A percentile compares a stretch with the other conserved stretches of the same genome.
Conservation (phyloP, 2,888 invertebrate genomes). For the Julus scanicus region DNA sequence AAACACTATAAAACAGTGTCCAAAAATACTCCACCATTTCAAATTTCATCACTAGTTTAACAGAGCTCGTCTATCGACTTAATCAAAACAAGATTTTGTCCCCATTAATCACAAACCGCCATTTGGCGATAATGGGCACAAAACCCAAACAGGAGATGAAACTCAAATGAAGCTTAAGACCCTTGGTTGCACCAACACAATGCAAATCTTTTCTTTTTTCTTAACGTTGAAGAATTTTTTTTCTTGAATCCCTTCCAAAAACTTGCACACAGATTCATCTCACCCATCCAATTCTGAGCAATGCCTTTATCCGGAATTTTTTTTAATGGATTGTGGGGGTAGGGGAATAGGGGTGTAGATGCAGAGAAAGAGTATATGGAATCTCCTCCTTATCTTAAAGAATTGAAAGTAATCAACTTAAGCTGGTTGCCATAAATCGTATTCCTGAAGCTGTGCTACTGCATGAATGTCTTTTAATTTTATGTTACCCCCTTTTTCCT, state of each 20-base stretch:
- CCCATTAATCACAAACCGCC: conserved; percentile 25
- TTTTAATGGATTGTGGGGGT: conserved; percentile 28
- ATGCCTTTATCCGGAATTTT: not conserved
- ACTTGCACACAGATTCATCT: not conserved
- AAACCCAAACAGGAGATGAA: conserved; percentile 30
- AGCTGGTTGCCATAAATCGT: conserved; percentile 29
- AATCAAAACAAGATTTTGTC: not conserved
- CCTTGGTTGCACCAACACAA: conserved; percentile 1
- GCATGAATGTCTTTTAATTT: conserved; percentile 39
- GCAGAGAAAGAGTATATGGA: not conserved
- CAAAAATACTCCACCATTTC: not conserved
- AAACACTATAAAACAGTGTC: too few relatives aligned
- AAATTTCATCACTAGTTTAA: not conserved
- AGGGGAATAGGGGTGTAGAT: not conserved
- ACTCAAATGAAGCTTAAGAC: conserved; percentile 7
- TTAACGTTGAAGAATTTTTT: not conserved
- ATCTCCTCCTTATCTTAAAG: not conserved
- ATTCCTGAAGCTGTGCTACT: not conserved
- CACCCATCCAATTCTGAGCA: not conserved
- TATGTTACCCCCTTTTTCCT: not conserved
- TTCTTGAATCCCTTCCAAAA: conserved; percentile 16
- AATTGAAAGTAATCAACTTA: conserved; percentile 42
- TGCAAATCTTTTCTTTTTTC: conserved; percentile 18
- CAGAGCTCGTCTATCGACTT: not conserved
- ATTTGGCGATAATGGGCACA: conserved; percentile 22